Evolutionary conservation across 2,797 vertebrate species (phyloP).

Genomic region (Xiphorhynchus erythropygius): DNA sequence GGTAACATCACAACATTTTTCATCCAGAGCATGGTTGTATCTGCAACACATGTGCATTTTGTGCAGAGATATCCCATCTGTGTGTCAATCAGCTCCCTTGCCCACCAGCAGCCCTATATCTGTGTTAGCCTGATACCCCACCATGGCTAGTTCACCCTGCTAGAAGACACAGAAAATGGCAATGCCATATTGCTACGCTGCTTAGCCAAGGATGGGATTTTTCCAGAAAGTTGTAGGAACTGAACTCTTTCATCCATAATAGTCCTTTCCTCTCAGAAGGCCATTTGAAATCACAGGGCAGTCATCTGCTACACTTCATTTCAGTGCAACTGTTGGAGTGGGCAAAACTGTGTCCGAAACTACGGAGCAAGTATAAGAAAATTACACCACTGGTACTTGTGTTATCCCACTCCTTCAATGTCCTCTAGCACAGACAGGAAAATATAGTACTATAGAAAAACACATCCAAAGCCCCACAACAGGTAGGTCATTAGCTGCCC

Average conservation of each 20-base stretch:
- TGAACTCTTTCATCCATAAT: neutral
- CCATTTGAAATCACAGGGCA: conserved; percentile 6
- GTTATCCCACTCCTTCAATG: neutral
- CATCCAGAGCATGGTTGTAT: neutral
- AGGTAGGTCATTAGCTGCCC: conserved; percentile 36
- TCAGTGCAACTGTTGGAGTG: neutral
- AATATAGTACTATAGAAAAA: neutral
- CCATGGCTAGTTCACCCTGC: neutral
- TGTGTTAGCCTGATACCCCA: neutral
- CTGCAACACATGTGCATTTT: neutral
- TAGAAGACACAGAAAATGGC: neutral
- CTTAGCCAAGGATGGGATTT: neutral
- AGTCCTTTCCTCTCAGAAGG: neutral
- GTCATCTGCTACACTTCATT: conserved; percentile 34
- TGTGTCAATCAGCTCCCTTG: neutral
- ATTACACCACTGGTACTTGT: neutral
- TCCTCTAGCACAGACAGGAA: neutral
- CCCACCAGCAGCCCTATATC: neutral
- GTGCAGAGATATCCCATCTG: neutral
- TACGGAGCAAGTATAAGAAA: neutral
- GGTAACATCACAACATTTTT: neutral
- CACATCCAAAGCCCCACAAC: neutral
- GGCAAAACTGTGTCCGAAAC: neutral
- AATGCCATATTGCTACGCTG: accelerated
- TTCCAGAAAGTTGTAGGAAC: neutral